Evolutionary conservation across 2,113 vertebrate species (phyloP), one percentile per base, ranked within the genome.

Genomic region (Neolamprologus tretocephalus): DNA sequence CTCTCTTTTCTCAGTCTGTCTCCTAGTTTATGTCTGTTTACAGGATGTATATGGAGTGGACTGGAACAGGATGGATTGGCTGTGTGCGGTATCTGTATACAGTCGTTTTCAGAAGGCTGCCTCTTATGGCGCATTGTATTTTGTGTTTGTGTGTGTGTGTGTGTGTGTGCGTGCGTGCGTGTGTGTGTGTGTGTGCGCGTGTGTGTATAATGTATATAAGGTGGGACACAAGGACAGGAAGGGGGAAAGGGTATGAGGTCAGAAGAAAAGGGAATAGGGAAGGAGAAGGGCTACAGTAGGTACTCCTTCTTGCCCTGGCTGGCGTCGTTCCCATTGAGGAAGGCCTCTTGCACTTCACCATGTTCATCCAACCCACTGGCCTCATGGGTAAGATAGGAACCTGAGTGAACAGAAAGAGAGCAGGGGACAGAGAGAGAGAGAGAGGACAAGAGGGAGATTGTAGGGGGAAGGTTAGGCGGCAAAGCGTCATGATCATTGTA

Each of bases 231-330:
- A 63, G 91, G 84, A 61, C 23, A 79, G 84, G 89, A 55, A 9
- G 71, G 87, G 86, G 83, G 55, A 82, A 37, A 26, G 80, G 88
- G 86, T 81, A 78, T 89, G 94, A 94, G 92, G 93, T 91, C 91
- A 91, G 88, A 93, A 89, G 91, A 91, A 83, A 75, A 61, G 81
- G 86, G 91, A 88, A 28, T 17, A 73, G 81, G 88, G 37, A 58
- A 58, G 84, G 81, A 31, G 28, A 71, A 47, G 90, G 90, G 94
- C 96, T 97, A 98, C 97, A 98, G 98, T 95, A 98, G 97, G 97
- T 98, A 98, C 87, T 98, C 98, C 95, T 98, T 98, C 96, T 98
- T 98, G 93, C 98, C 96, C 95, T 98, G 98, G 91, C 97, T 97
- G 93, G 97, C 97, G 5, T 98, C 98, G 10, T 97, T 97, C 58